Evolutionary conservation across 2,888 invertebrate species (phyloP).

Genomic region (Pristionchus exspectatus): DNA sequence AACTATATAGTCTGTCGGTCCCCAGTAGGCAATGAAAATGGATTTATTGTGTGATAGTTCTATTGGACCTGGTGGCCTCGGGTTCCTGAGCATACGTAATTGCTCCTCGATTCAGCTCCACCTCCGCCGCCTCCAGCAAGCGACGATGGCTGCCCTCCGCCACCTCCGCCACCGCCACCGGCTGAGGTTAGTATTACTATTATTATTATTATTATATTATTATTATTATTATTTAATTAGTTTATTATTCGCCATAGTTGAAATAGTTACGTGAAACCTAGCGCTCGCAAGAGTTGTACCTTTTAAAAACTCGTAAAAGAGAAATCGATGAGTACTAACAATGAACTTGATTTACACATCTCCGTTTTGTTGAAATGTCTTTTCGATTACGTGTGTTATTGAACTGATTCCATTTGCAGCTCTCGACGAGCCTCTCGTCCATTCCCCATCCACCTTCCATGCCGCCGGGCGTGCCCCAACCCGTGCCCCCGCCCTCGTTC

Average conservation of each 20-base stretch:
- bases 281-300: too few relatives aligned
- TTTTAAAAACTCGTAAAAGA: too few relatives aligned
- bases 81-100: background rate
- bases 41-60: too few relatives aligned
- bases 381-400: background rate
- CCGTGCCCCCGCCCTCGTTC: conserved; percentile 30
- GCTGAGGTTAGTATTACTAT: background rate
- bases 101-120: background rate
- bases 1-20: too few relatives aligned
- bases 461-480: conserved; percentile 18
- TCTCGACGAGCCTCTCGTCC: background rate
- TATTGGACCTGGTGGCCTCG: background rate
- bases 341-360: too few relatives aligned
- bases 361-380: too few relatives aligned
- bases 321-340: too few relatives aligned
- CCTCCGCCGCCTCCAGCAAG: background rate
- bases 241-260: background rate
- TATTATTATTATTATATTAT: background rate
- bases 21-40: too few relatives aligned
- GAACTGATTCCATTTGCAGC: background rate
- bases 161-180: background rate
- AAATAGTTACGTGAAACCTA: background rate
- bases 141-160: background rate
- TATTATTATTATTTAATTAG: background rate
- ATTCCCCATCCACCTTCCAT: background rate